These are phyloP conservation scores for Tragelaphus imberbis DNA, from an alignment of 2,113 vertebrate genomes.

Conservation along the genomic window DNA sequence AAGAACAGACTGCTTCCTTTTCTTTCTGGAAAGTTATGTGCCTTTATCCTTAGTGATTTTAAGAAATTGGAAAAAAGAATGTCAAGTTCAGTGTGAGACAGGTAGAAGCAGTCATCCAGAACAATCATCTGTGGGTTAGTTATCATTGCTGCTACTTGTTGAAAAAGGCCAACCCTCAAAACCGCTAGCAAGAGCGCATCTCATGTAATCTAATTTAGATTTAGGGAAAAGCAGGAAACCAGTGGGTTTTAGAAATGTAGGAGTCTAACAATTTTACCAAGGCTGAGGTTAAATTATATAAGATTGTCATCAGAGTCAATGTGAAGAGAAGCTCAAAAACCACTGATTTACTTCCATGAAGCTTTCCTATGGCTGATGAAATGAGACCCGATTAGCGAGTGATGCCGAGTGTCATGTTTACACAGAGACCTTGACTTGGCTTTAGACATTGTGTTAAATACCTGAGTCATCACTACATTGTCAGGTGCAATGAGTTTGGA, in stretches of 20 bases:
- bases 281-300: neutral
- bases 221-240: neutral
- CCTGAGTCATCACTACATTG: neutral
- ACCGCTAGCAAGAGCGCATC: neutral
- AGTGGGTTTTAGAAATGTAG: neutral
- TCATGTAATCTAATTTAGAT: neutral
- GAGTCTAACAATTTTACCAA: neutral
- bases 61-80: neutral
- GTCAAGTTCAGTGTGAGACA: neutral
- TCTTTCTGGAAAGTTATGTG: neutral
- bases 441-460: neutral
- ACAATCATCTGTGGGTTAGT: neutral
- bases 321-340: neutral
- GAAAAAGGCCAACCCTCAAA: neutral
- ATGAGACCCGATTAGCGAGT: neutral
- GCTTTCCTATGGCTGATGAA: neutral
- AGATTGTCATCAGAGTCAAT: neutral
- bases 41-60: constrained; percentile 26
- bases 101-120: neutral
- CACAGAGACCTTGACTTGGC: neutral
- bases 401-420: neutral
- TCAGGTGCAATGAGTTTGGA: neutral
- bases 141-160: neutral
- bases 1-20: neutral
- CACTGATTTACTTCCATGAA: neutral